phyloP scores from a whole-genome alignment of 1,140 invertebrate genomes.

The Lordiphosa clarofinis region DNA sequence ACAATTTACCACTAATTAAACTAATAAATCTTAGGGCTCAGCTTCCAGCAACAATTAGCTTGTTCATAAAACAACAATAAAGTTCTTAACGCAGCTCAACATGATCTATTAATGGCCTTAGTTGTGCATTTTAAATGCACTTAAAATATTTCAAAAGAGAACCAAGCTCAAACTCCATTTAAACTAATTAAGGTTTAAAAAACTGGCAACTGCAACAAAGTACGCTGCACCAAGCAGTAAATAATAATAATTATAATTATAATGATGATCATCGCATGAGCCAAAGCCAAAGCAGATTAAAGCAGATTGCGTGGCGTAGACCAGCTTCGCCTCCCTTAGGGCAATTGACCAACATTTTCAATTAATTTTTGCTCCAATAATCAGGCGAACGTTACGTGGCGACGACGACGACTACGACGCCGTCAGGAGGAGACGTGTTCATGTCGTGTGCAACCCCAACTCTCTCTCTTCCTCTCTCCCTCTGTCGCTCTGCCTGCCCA shows the following conservation, averaged over 20 bases:
- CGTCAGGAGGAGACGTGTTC: conserved; percentile 9
- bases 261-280: conserved; percentile 31
- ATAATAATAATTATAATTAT: conserved; percentile 50
- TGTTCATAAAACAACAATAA: too few species aligned
- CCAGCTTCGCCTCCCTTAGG: conserved; percentile 32
- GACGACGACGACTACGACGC: conserved; percentile 7
- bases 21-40: too few species aligned
- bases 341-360: conserved; percentile 79
- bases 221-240: conserved; percentile 15
- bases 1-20: too few species aligned
- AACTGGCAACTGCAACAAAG: conserved; percentile 33
- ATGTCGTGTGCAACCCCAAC: conserved; percentile 6
- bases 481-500: not conserved
- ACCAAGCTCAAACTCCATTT: conserved; percentile 45
- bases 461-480: not conserved
- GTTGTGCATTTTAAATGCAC: conserved; percentile 4
- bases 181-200: conserved; percentile 57
- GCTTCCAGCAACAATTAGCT: too few species aligned
- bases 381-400: conserved; percentile 54
- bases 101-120: not conserved
- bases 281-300: conserved; percentile 26
- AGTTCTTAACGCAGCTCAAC: too few species aligned
- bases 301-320: conserved; percentile 27
- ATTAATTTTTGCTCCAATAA: conserved; percentile 79
- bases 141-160: conserved; percentile 11